Evolutionary conservation across 2,113 vertebrate species (phyloP).

Genomic region (Orthochromis indermauri): DNA sequence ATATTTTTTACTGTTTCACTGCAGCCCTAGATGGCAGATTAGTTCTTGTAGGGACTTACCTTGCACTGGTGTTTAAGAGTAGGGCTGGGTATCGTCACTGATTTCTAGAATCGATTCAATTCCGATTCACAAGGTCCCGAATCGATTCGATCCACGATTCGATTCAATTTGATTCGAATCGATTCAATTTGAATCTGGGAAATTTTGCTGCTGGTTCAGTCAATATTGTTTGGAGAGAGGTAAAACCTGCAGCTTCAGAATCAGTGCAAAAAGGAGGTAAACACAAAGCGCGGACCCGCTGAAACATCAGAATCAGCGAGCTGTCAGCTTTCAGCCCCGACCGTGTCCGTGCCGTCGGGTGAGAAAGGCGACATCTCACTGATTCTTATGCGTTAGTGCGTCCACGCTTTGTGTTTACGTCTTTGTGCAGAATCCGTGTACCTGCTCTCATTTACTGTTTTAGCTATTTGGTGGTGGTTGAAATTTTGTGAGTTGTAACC

Average conservation of each 20-base stretch:
- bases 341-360: not conserved
- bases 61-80: not conserved
- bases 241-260: not conserved
- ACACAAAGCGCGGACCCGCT: not conserved
- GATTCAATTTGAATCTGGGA: not conserved
- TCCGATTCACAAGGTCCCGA: not conserved
- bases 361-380: not conserved
- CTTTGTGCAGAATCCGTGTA: not conserved
- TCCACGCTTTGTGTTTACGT: not conserved
- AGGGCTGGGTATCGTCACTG: not conserved
- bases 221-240: not conserved
- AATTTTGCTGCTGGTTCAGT: not conserved
- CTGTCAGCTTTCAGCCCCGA: not conserved
- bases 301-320: not conserved
- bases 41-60: not conserved
- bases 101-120: not conserved
- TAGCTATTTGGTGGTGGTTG: not conserved
- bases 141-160: not conserved
- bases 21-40: not conserved
- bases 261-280: not conserved
- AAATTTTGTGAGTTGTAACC: not conserved
- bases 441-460: not conserved
- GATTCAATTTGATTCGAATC: not conserved
- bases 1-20: not conserved
- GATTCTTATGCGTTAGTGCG: fast-evolving